Conservation (phyloP, 2,113 vertebrate genomes). For the Gallinago jamesoni region DNA sequence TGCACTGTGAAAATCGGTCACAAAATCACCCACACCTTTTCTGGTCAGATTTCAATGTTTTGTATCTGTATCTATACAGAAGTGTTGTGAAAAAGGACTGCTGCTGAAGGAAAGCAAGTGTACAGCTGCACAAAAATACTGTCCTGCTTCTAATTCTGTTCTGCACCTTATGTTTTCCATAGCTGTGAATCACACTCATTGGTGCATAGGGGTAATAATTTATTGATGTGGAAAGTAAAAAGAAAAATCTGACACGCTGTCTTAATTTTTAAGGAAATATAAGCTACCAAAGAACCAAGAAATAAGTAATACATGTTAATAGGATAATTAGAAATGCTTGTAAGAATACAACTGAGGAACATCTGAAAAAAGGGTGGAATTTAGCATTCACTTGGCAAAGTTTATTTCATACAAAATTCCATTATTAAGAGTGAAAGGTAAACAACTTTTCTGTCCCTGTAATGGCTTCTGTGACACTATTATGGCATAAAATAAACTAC, state of each 20-base stretch:
- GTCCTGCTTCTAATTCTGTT: neutral
- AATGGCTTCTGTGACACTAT: neutral
- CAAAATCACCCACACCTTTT: neutral
- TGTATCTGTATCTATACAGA: neutral
- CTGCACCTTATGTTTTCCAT: neutral
- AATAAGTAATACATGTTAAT: neutral
- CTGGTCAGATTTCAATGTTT: neutral
- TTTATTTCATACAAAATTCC: neutral
- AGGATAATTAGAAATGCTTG: neutral
- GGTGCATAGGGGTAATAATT: neutral
- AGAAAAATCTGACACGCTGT: neutral
- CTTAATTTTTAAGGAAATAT: neutral
- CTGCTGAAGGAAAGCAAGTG: neutral
- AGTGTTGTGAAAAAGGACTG: neutral
- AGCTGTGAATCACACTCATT: neutral
- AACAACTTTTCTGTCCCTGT: neutral
- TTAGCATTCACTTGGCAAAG: neutral
- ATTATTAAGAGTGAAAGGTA: neutral
- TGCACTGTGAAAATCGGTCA: neutral
- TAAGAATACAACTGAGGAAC: neutral
- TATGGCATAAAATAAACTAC: neutral
- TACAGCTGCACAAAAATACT: neutral
- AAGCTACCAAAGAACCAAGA: neutral
- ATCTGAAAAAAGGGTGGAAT: neutral
- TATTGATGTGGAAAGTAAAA: neutral